Conservation (phyloP, 2,888 invertebrate species). For the Priocnemis perturbator region DNA sequence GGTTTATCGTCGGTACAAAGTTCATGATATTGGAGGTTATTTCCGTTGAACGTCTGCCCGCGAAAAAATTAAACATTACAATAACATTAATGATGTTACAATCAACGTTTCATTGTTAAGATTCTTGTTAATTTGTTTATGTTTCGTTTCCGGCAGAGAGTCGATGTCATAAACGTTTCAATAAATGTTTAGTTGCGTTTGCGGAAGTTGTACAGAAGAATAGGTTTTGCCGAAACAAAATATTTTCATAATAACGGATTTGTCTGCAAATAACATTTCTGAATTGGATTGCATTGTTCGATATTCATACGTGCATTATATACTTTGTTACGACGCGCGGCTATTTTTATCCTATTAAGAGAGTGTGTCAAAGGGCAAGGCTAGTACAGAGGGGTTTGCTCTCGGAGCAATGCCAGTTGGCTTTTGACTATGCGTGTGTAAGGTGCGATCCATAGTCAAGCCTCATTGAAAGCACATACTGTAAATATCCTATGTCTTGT, state of each 20-base stretch:
- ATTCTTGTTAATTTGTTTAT: too few species aligned
- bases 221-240: too few species aligned
- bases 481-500: slow-evolving; percentile 21
- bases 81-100: too few species aligned
- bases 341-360: slow-evolving; percentile 59
- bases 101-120: too few species aligned
- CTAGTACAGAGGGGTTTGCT: slow-evolving; percentile 57
- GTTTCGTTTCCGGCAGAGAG: too few species aligned
- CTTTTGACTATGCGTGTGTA: slow-evolving; percentile 53
- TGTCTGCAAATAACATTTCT: slow-evolving; percentile 7
- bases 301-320: neutral
- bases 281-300: neutral
- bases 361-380: slow-evolving; percentile 74
- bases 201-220: too few species aligned
- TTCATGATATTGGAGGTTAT: neutral
- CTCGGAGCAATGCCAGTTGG: slow-evolving; percentile 68
- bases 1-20: neutral
- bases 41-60: neutral
- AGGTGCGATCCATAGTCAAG: slow-evolving; percentile 39
- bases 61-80: too few species aligned
- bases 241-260: neutral
- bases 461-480: slow-evolving; percentile 3
- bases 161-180: too few species aligned
- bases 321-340: slow-evolving; percentile 31
- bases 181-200: too few species aligned